phyloP scores from a whole-genome alignment of 2,113 vertebrate genomes.

The Hypomesus transpacificus region DNA sequence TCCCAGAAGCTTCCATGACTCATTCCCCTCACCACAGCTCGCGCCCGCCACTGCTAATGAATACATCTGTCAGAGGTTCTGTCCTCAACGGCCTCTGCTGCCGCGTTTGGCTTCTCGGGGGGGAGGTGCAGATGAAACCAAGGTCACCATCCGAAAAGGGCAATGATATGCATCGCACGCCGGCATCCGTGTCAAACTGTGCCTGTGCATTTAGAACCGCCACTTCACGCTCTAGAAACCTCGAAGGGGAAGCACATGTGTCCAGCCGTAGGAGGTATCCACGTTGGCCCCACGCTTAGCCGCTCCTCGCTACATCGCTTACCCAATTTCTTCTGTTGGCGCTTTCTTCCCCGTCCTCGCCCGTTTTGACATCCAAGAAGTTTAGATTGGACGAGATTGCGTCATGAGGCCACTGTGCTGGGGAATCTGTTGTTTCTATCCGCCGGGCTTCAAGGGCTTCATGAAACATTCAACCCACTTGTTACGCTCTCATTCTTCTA shows the following conservation, averaged over 20 bases:
- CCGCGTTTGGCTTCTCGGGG: neutral
- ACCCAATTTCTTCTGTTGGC: neutral
- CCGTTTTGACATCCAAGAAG: neutral
- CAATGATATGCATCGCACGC: neutral
- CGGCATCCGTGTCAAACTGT: neutral
- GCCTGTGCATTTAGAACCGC: conserved; percentile 8
- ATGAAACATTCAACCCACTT: neutral
- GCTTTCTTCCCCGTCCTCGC: neutral
- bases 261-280: neutral
- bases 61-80: conserved; percentile 36
- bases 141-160: neutral
- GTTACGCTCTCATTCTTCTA: neutral
- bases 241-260: too few species aligned
- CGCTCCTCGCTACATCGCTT: neutral
- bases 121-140: neutral
- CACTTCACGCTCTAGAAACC: neutral
- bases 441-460: neutral
- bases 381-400: neutral
- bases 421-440: neutral
- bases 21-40: conserved; percentile 29
- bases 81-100: conserved; percentile 3
- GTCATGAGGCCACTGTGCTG: neutral
- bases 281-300: neutral
- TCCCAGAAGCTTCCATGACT: conserved; percentile 30
- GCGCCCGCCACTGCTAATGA: conserved; percentile 32